Conservation (phyloP, 2,113 vertebrate species). For the Asarcornis scutulata region DNA sequence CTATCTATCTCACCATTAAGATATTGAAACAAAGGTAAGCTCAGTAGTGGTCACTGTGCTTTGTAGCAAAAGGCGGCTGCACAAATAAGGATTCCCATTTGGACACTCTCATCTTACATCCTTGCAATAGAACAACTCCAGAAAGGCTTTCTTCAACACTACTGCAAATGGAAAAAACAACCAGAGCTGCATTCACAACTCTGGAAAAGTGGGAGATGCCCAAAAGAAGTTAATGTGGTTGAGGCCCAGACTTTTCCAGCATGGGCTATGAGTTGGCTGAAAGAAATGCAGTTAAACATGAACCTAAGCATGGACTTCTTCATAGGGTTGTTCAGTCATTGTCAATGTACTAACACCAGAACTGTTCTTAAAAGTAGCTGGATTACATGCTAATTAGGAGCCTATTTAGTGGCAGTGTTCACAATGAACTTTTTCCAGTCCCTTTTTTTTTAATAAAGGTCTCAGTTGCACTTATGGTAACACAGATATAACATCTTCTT, state of each 20-base stretch:
- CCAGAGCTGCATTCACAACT: background rate
- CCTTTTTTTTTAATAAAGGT: background rate
- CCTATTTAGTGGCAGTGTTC: background rate
- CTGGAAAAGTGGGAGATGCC: background rate
- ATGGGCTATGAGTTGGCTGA: background rate
- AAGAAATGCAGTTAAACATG: background rate
- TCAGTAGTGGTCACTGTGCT: background rate
- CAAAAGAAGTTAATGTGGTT: background rate
- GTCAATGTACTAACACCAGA: background rate
- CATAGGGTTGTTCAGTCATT: background rate
- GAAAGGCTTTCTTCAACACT: background rate
- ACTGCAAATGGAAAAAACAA: background rate
- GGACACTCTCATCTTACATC: background rate
- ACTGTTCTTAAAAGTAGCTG: background rate
- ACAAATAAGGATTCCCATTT: rapidly evolving
- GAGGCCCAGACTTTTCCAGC: background rate
- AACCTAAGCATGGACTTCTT: background rate
- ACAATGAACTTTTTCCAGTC: background rate
- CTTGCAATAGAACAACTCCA: background rate
- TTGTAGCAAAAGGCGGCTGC: background rate
- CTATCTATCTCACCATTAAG: background rate
- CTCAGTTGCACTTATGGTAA: background rate
- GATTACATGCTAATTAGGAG: background rate
- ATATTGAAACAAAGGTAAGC: background rate
- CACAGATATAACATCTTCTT: background rate